These are phyloP conservation scores for Abramis brama DNA, from an alignment of 2,113 vertebrate species.

Conservation along the genomic window DNA sequence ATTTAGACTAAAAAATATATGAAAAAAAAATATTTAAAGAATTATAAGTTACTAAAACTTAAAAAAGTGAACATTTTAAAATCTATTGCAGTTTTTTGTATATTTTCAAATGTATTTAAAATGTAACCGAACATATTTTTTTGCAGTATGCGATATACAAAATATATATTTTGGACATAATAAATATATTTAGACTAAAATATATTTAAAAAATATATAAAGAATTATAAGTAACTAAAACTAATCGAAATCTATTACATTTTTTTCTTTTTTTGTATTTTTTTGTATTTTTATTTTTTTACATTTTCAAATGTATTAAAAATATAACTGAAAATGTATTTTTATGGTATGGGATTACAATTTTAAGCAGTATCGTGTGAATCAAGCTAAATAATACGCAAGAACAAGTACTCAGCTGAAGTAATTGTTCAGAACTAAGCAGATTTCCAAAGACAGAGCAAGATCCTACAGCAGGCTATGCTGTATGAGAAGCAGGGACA, in stretches of 20 bases:
- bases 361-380: background rate
- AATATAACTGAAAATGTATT: background rate
- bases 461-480: conserved; percentile 62
- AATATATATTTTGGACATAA: too few relatives aligned
- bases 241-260: background rate
- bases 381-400: background rate
- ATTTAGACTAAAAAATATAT: too few relatives aligned
- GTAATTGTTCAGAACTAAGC: background rate
- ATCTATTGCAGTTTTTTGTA: too few relatives aligned
- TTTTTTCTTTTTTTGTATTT: too few relatives aligned
- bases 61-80: too few relatives aligned
- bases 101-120: too few relatives aligned
- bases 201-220: background rate
- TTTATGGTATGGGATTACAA: background rate
- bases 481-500: conserved; percentile 59
- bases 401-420: background rate
- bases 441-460: conserved; percentile 73
- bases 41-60: too few relatives aligned
- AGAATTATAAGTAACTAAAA: background rate
- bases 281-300: background rate
- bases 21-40: too few relatives aligned
- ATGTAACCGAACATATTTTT: too few relatives aligned
- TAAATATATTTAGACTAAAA: background rate
- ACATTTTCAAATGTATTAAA: background rate
- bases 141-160: too few relatives aligned